phyloP scores from a whole-genome alignment of 2,113 vertebrate genomes.

The Arothron firmamentum region DNA sequence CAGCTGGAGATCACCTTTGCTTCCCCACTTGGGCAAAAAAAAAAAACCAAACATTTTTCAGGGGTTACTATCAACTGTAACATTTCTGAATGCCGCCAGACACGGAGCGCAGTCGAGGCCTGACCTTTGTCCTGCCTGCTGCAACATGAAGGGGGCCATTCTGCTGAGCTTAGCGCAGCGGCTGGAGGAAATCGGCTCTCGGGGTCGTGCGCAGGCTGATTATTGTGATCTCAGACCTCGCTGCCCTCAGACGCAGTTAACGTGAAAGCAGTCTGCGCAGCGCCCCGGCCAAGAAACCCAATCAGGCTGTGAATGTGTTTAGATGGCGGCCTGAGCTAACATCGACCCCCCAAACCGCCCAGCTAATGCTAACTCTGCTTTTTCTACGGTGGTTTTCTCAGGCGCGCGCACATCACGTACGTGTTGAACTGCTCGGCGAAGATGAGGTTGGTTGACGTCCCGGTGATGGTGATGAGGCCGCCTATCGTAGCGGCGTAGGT shows the following conservation, averaged over 20 bases:
- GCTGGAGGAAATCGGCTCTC: slow-evolving; percentile 53
- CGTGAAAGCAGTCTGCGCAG: neutral
- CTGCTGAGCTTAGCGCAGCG: slow-evolving; percentile 48
- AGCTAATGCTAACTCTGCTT: neutral
- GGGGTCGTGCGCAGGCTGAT: slow-evolving; percentile 27
- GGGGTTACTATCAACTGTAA: no score
- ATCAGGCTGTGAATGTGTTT: slow-evolving; percentile 10
- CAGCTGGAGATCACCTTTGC: no score
- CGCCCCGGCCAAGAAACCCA: slow-evolving; percentile 22
- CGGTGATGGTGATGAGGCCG: slow-evolving; percentile 95
- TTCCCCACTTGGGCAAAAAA: no score
- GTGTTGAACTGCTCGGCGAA: slow-evolving; percentile 98
- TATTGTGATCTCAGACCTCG: slow-evolving; percentile 51
- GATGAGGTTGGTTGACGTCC: slow-evolving; percentile 97
- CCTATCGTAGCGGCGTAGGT: slow-evolving; percentile 94
- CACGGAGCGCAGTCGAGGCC: slow-evolving; percentile 20
- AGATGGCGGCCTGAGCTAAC: neutral
- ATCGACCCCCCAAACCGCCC: neutral
- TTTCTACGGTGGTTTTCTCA: no score
- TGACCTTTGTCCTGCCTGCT: slow-evolving; percentile 63
- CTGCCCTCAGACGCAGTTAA: slow-evolving; percentile 8
- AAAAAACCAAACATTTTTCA: no score
- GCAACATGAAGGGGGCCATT: slow-evolving; percentile 57
- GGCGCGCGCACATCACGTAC: slow-evolving; percentile 64
- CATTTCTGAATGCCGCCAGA: neutral